Evolutionary conservation across 2,113 vertebrate genomes (phyloP), one percentile per base, ranked within the genome.

Genomic region (Stomatorhinus ivindoensis): DNA sequence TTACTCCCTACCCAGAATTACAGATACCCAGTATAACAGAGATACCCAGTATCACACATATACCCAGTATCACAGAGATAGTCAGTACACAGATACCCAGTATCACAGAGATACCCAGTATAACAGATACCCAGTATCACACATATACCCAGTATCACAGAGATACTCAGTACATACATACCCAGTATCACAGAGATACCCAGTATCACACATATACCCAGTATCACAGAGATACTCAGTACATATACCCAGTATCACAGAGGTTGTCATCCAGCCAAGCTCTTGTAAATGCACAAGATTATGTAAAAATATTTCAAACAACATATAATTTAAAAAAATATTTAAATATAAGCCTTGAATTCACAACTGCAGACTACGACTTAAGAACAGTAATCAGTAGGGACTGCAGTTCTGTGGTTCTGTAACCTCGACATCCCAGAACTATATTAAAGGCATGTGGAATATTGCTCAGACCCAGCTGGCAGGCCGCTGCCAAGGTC

Each of bases 331-430:
- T 58, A 8, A 3, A n/a, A 61, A 61, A 61, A 61, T 21, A 8
- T 61, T 61, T 58, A 8, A 61, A 61, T n/a, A 44, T 27, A 24
- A 83, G 21, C 58, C n/a, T 46, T 84, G 24, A 50, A 47, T 55
- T 31, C 87, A 50, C 55, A 11, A 89, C 86, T 87, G 90, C 89
- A 90, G 55, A 9, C 55, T 61, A 61, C 55, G n/a, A 61, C 24
- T n/a, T 61, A 8, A 61, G 53, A 55, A 55, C 21, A 5, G 19
- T 55, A 55, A 55, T 21, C 10, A 44, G 90, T 91, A 84, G 88
- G 90, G 90, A 55, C 87, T 87, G 53, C 58, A 89, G 73, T 91
- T 91, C 89, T 91, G 91, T 86, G 91, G 87, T 91, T 27, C 73
- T 91, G 48, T 91, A 91, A 91, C 58, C 17, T 21, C 8, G 19